Conservation (phyloP, 2,888 invertebrate species). For the Apamea crenata region DNA sequence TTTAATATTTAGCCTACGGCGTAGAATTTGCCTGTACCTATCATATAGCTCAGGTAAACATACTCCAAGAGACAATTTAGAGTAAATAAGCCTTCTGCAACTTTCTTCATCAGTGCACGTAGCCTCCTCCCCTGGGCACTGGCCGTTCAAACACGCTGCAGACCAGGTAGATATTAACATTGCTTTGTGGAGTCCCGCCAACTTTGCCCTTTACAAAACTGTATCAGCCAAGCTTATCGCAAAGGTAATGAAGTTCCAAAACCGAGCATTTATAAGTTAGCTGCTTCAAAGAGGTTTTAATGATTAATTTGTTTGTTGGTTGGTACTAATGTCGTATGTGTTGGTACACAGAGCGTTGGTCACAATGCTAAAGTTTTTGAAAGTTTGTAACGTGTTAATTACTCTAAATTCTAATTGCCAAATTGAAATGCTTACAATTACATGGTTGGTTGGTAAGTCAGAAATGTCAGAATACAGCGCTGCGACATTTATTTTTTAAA, state of each 20-base stretch:
- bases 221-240: constrained; percentile 45
- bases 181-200: constrained; percentile 60
- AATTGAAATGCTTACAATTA: neutral
- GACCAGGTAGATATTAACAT: constrained; percentile 53
- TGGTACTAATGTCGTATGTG: neutral
- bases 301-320: constrained; percentile 19
- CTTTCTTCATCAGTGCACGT: neutral
- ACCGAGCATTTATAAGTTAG: constrained; percentile 35
- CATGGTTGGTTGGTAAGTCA: neutral
- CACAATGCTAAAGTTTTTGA: neutral
- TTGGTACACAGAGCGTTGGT: neutral
- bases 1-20: neutral
- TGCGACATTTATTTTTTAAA: too few relatives aligned
- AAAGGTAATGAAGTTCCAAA: constrained; percentile 58
- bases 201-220: constrained; percentile 68
- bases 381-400: neutral
- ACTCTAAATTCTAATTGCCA: neutral
- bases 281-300: constrained; percentile 22
- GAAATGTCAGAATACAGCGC: too few relatives aligned
- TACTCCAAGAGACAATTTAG: neutral
- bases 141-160: constrained; percentile 52
- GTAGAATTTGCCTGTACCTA: neutral
- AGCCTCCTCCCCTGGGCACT: constrained; percentile 45
- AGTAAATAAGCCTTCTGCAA: constrained; percentile 32
- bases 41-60: neutral